Conservation (phyloP, 1,140 invertebrate genomes). For the Panulirus ornatus region DNA sequence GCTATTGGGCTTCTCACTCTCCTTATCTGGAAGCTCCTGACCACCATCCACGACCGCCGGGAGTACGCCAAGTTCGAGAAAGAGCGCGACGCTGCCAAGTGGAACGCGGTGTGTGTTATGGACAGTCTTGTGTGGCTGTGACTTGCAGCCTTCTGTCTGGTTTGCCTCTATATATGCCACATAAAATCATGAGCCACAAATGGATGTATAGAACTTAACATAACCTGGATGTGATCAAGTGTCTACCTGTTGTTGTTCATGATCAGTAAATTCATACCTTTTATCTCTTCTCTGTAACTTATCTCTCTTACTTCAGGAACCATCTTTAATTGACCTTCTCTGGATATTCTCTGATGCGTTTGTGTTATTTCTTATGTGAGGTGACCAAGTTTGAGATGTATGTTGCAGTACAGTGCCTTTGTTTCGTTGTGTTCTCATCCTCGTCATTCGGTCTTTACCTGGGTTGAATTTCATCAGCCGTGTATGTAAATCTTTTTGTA, state of each 20-base stretch:
- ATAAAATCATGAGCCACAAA: background rate
- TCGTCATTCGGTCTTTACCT: no score
- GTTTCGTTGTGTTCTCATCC: no score
- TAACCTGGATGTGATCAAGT: background rate
- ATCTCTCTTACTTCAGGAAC: no score
- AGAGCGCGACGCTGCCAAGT: constrained; percentile 88
- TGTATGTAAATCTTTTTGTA: no score
- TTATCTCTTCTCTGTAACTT: no score
- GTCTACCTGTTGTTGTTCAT: background rate
- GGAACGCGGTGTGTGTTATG: constrained; percentile 87
- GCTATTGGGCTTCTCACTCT: constrained; percentile 81
- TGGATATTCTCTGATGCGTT: no score
- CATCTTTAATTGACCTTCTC: no score
- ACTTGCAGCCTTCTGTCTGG: background rate
- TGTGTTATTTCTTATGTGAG: no score
- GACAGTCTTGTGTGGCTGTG: background rate
- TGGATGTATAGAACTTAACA: background rate
- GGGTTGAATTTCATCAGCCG: no score
- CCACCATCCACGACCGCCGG: constrained; percentile 82
- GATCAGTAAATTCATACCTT: no score
- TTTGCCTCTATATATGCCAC: background rate
- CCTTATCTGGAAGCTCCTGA: constrained; percentile 83
- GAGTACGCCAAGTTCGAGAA: constrained; percentile 84
- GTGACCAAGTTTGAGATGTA: no score
- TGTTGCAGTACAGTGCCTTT: no score